These are phyloP conservation scores for Actinia tenebrosa DNA, from an alignment of 64 coral and sea anemone genomes.

Conservation along the genomic window DNA sequence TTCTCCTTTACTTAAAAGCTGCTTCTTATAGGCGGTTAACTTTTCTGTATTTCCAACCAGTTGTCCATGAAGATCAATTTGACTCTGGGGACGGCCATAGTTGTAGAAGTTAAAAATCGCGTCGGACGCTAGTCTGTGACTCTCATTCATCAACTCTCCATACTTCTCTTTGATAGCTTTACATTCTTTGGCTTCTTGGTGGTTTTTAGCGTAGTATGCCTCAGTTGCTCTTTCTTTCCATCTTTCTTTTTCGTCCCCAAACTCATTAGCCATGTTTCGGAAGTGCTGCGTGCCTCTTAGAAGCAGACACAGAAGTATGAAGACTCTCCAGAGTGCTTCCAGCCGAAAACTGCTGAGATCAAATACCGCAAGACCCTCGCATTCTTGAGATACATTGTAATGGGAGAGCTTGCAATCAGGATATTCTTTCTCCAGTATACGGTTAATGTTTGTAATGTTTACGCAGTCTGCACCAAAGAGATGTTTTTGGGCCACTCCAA, in stretches of 20 bases:
- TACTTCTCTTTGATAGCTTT: no score
- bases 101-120: conserved; percentile 46
- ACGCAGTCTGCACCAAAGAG: conserved; percentile 33
- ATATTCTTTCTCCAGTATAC: conserved; percentile 26
- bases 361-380: neutral
- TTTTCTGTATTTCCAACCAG: conserved; percentile 34
- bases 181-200: no score
- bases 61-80: conserved; percentile 61
- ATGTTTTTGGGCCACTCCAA: neutral
- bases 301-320: conserved; percentile 2
- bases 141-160: conserved; percentile 1
- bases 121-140: conserved; percentile 26
- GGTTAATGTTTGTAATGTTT: conserved; percentile 54
- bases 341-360: neutral
- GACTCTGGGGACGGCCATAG: conserved; percentile 32
- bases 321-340: neutral
- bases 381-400: neutral
- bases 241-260: neutral
- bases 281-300: conserved; percentile 23
- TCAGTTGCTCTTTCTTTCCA: conserved; percentile 29
- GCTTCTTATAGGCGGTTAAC: neutral
- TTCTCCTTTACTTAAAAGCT: conserved; percentile 3
- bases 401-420: neutral
- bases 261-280: conserved; percentile 24
- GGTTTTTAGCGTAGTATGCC: no score